Percentiles rank a stretch among this genome's conserved stretches.
These are phyloP conservation scores for Dasypogon diadema DNA, from an alignment of 2,888 invertebrate genomes.

Conservation along the genomic window DNA sequence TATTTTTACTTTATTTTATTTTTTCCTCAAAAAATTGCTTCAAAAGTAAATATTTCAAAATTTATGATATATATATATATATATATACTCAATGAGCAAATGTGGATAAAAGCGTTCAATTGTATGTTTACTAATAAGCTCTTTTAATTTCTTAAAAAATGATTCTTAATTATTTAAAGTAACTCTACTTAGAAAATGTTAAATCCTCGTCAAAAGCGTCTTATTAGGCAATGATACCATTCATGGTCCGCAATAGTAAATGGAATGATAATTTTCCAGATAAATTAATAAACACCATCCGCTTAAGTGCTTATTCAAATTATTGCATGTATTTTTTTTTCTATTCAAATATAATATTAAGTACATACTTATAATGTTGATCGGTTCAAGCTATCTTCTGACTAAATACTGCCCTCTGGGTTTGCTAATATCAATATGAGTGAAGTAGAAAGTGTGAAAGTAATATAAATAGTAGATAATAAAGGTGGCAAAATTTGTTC, in stretches of 20 bases:
- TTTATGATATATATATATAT: no score
- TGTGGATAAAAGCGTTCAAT: no score
- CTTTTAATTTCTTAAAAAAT: no score
- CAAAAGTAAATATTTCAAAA: no score
- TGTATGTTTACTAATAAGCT: no score
- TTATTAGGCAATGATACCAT: constrained; percentile 26
- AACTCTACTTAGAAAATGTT: background rate
- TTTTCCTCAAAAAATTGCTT: no score
- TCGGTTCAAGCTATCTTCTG: background rate
- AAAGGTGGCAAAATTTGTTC: background rate
- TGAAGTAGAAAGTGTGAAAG: background rate
- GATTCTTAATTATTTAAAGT: background rate
- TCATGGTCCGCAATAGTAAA: constrained; percentile 30
- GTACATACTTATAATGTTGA: background rate
- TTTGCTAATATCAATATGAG: background rate
- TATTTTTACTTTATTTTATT: no score
- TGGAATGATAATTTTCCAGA: constrained; percentile 3
- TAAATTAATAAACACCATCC: constrained; percentile 7
- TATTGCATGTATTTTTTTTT: no score
- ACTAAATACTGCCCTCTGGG: background rate
- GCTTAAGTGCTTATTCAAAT: background rate
- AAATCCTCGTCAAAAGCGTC: background rate
- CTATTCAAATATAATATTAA: background rate
- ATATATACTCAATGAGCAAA: no score
- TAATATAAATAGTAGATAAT: background rate